phyloP scores from a whole-genome alignment of 1,140 invertebrate genomes.

The Dendroctonus valens region DNA sequence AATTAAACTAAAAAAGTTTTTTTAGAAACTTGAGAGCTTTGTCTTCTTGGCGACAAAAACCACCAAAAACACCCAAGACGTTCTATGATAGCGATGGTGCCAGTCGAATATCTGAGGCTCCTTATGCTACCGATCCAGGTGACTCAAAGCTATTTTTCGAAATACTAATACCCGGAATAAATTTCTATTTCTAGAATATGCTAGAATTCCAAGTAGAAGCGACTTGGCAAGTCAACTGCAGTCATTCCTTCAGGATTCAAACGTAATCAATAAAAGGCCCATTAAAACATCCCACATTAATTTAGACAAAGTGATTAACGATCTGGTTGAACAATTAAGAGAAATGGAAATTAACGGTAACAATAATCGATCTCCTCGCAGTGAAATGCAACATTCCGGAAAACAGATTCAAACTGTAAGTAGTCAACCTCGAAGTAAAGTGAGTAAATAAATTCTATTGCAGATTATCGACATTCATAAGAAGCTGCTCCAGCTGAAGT shows the following conservation, averaged over 20 bases:
- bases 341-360: constrained; percentile 34
- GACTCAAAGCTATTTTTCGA: neutral
- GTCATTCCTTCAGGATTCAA: constrained; percentile 28
- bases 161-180: neutral
- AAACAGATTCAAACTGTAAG: constrained; percentile 44
- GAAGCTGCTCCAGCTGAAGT: constrained; percentile 37
- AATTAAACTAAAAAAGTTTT: neutral
- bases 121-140: constrained; percentile 29
- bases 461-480: constrained; percentile 45
- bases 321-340: constrained; percentile 41
- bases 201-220: constrained; percentile 37
- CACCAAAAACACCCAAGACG: constrained; percentile 34
- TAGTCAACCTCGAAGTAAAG: neutral
- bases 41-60: constrained; percentile 39
- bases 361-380: constrained; percentile 32
- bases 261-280: constrained; percentile 11
- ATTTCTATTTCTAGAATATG: constrained; percentile 36
- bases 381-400: constrained; percentile 39
- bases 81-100: constrained; percentile 11
- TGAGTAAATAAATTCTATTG: constrained; percentile 18
- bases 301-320: constrained; percentile 42
- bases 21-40: constrained; percentile 41
- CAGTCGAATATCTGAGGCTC: constrained; percentile 22
- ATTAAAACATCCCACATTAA: constrained; percentile 25
- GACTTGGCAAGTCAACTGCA: constrained; percentile 39